These are phyloP conservation scores for Seladonia tumulorum DNA, from an alignment of 2,888 invertebrate species.

Conservation along the genomic window DNA sequence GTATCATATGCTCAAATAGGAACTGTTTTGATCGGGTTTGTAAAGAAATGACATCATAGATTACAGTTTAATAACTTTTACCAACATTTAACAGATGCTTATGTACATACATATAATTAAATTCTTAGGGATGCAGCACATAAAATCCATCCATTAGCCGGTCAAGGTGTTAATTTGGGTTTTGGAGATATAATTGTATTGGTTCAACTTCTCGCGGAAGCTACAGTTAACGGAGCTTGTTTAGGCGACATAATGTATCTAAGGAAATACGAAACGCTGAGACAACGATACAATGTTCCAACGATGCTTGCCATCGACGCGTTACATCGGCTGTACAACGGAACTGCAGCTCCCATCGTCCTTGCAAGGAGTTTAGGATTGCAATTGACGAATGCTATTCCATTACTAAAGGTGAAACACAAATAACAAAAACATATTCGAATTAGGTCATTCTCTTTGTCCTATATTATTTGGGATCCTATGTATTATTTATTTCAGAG, in stretches of 20 bases:
- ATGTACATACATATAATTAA: neutral
- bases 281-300: conserved; percentile 95
- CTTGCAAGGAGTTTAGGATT: conserved; percentile 93
- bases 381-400: conserved; percentile 91
- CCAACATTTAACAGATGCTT: neutral
- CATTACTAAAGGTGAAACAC: conserved; percentile 89
- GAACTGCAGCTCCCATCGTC: conserved; percentile 90
- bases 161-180: conserved; percentile 99
- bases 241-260: conserved; percentile 90
- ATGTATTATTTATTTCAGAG: conserved; percentile 69
- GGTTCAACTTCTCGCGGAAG: conserved; percentile 89
- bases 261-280: conserved; percentile 91
- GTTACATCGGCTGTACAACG: conserved; percentile 93
- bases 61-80: conserved; percentile 1
- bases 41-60: conserved; percentile 35
- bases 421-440: neutral
- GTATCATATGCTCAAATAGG: conserved; percentile 93
- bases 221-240: conserved; percentile 90
- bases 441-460: neutral
- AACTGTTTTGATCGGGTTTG: conserved; percentile 94
- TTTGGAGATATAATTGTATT: conserved; percentile 95
- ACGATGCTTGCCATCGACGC: conserved; percentile 95
- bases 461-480: conserved; percentile 17
- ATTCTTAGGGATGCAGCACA: conserved; percentile 92
- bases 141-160: conserved; percentile 97